Evolutionary conservation across 2,797 vertebrate genomes (phyloP).

Genomic region (Spinibarbus caldwelli): DNA sequence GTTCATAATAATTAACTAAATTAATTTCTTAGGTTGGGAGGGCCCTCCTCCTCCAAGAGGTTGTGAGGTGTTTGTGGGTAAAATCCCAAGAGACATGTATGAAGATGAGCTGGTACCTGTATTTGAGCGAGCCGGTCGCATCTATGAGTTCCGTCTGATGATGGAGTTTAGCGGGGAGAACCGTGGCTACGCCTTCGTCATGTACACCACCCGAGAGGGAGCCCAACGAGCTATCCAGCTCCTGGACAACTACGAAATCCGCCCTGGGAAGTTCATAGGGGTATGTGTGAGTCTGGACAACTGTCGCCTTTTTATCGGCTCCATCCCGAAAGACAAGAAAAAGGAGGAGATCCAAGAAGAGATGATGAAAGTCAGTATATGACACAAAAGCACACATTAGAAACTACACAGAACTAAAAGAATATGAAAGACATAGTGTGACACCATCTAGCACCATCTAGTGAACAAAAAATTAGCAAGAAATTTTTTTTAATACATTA

Average conservation of each 20-base stretch:
- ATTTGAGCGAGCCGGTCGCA: slow-evolving; percentile 87
- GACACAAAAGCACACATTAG: neutral
- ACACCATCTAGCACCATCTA: neutral
- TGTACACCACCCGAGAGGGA: slow-evolving; percentile 89
- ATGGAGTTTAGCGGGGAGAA: slow-evolving; percentile 98
- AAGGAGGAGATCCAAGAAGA: slow-evolving; percentile 94
- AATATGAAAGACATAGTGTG: neutral
- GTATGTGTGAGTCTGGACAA: slow-evolving; percentile 95
- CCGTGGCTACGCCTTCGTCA: slow-evolving; percentile 96
- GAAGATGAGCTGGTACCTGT: slow-evolving; percentile 93
- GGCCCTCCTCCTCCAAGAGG: slow-evolving; percentile 90
- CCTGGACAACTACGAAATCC: slow-evolving; percentile 91
- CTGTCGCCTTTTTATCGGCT: slow-evolving; percentile 93
- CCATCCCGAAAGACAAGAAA: slow-evolving; percentile 92
- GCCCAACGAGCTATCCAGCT: slow-evolving; percentile 89
- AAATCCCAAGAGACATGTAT: slow-evolving; percentile 95
- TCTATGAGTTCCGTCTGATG: slow-evolving; percentile 97
- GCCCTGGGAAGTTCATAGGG: slow-evolving; percentile 90
- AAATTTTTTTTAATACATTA: neutral
- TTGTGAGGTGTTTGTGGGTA: slow-evolving; percentile 97
- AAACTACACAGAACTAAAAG: neutral
- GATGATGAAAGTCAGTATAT: slow-evolving; percentile 83
- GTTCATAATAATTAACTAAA: slow-evolving; percentile 10
- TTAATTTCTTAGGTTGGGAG: slow-evolving; percentile 85
- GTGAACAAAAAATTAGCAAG: neutral